A percentile compares a stretch with the other conserved stretches of the same genome.
phyloP scores from a whole-genome alignment of 2,113 vertebrate genomes.

The Gasterosteus aculeatus region DNA sequence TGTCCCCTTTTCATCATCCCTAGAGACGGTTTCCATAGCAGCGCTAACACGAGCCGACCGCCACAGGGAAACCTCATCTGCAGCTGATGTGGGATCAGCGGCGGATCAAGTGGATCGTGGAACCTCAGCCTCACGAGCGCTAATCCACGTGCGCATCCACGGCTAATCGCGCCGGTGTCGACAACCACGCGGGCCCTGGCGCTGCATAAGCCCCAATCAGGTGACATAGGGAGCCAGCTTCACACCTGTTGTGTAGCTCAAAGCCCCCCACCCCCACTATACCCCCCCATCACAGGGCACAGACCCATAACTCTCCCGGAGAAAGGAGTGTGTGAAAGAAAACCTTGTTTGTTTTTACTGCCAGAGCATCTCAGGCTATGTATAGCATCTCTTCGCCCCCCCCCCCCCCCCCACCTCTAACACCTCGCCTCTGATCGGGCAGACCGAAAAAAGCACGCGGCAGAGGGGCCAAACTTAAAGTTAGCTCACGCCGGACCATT shows the following conservation, averaged over 20 bases:
- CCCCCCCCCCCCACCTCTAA: not conserved
- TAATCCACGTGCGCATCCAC: slow-evolving; percentile 69
- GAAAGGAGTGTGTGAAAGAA: slow-evolving; percentile 82
- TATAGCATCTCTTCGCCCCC: slow-evolving; percentile 65
- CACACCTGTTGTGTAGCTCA: slow-evolving; percentile 79
- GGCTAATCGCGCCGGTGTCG: slow-evolving; percentile 60
- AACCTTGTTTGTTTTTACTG: slow-evolving; percentile 86
- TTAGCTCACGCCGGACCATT: not conserved
- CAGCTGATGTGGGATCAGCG: slow-evolving; percentile 57
- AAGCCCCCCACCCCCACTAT: not conserved
- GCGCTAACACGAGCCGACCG: slow-evolving; percentile 51
- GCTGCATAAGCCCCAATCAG: slow-evolving; percentile 67
- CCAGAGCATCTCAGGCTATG: slow-evolving; percentile 74
- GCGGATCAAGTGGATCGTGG: slow-evolving; percentile 62
- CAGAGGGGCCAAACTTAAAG: slow-evolving; percentile 44
- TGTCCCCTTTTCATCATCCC: slow-evolving; percentile 56
- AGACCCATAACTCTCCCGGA: slow-evolving; percentile 81
- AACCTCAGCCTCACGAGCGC: slow-evolving; percentile 46
- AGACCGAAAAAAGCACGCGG: slow-evolving; percentile 25
- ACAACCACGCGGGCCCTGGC: slow-evolving; percentile 48
- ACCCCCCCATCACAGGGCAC: slow-evolving; percentile 41
- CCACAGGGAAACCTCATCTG: slow-evolving; percentile 53
- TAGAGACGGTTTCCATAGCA: slow-evolving; percentile 71
- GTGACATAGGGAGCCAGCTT: slow-evolving; percentile 64
- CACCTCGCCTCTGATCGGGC: slow-evolving; percentile 36